Base-by-base conservation (phyloP, 2,113 vertebrate genomes). In the Pseudopodoces humilis region DNA sequence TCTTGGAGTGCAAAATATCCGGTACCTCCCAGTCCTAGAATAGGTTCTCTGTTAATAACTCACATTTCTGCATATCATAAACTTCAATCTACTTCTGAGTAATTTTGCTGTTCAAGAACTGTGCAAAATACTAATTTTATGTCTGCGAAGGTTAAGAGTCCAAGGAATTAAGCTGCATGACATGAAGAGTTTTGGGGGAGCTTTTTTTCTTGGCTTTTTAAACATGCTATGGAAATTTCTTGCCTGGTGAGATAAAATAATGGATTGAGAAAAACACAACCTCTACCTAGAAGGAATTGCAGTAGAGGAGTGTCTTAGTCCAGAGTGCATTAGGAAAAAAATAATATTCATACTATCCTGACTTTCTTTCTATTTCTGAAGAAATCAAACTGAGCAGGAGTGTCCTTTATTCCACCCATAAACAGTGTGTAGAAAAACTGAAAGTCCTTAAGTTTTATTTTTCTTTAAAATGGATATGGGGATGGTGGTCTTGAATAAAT, bases 1-100 rank as follows among this genome's bases (percentile, higher is more conserved):
- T 89, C 88, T 92, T 95, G 92, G 79, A 92, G 76, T 49, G 79
- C 22, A 90, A 95, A 95, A 83, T 83, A 81, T 50, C 75, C 64
- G 80, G 79, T 50, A 59, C 68, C 76, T 93, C 90, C 84, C 78
- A 92, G 62, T 60, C 68, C 52, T 78, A 58, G 71, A 93, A 77
- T 1, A 85, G 43, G 13, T 72, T 92, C 67, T 81, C 50, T 84
- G 13, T 69, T 90, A 70, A 25, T 37, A 83, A 59, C 31, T 95
- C 31, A 16, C 13, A 23, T 50, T 81, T 71, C 85, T 92, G 19
- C 50, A 11, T 59, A 47, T 70, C 47, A 63, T 62, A 70, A 95
- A 53, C 41, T 50, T 76, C 43, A 55, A 15, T 79, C 86, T 60
- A 15, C 58, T 71, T 4, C 0, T 69, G 77, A 71, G 37, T 80